Evolutionary conservation across 2,797 vertebrate species (phyloP).

Genomic region (Babyrousa celebensis): DNA sequence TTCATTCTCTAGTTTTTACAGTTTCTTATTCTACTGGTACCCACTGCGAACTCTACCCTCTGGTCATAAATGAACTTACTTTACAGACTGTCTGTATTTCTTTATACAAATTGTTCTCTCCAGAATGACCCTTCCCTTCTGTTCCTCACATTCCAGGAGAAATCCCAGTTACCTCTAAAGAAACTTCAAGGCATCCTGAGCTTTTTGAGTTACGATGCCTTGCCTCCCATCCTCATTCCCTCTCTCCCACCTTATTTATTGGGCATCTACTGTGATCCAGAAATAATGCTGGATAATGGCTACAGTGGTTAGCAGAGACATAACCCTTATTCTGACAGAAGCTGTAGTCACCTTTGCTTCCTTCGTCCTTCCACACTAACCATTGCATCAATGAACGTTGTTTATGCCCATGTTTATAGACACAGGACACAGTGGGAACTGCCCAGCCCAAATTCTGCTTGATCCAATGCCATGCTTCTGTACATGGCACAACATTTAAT

Average conservation of each 20-base stretch:
- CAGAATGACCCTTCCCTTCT: background rate
- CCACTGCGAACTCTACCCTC: background rate
- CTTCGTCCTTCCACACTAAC: background rate
- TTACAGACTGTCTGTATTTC: background rate
- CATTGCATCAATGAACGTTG: background rate
- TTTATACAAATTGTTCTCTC: background rate
- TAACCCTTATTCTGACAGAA: background rate
- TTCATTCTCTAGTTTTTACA: background rate
- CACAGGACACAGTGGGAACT: background rate
- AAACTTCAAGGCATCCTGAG: background rate
- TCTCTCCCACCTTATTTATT: background rate
- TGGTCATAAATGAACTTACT: background rate
- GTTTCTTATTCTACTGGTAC: background rate
- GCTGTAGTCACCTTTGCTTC: background rate
- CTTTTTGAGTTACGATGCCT: background rate
- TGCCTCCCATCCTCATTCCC: background rate
- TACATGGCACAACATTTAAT: background rate
- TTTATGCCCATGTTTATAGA: background rate
- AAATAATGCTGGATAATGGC: accelerated
- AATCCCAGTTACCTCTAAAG: background rate
- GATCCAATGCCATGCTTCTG: background rate
- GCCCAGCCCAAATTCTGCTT: background rate
- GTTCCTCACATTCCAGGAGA: background rate
- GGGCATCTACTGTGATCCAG: background rate
- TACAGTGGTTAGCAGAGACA: accelerated